phyloP scores from a whole-genome alignment of 2,113 vertebrate genomes.

The Prunella fulvescens region DNA sequence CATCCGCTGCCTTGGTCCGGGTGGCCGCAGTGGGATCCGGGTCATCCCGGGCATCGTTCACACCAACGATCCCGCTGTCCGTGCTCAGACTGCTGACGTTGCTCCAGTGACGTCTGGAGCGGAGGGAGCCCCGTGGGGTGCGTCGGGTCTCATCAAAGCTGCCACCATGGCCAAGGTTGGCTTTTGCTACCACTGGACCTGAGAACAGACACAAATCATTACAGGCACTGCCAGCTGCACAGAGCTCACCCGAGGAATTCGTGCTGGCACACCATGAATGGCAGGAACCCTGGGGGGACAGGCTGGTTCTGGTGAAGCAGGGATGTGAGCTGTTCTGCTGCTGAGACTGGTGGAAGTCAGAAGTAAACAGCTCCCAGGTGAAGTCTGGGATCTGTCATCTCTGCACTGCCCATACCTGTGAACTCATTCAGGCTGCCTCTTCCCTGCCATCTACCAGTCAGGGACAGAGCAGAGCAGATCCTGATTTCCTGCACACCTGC shows the following conservation, averaged over 20 bases:
- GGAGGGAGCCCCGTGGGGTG: background rate
- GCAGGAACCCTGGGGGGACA: background rate
- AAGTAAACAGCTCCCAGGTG: background rate
- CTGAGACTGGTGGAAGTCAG: background rate
- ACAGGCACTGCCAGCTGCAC: background rate
- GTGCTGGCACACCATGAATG: background rate
- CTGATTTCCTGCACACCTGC: background rate
- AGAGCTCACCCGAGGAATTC: background rate
- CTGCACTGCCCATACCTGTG: background rate
- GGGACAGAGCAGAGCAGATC: background rate
- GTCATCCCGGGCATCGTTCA: constrained; percentile 74
- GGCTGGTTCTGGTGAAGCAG: background rate
- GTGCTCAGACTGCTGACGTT: constrained; percentile 88
- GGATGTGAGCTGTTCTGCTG: background rate
- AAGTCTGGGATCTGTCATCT: background rate
- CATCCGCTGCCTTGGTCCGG: constrained; percentile 69
- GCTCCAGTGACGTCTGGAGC: constrained; percentile 84
- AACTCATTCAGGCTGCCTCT: background rate
- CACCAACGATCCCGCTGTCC: constrained; percentile 86
- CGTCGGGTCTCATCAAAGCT: constrained; percentile 65
- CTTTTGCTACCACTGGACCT: constrained; percentile 65
- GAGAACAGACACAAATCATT: background rate
- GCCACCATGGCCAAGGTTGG: constrained; percentile 73
- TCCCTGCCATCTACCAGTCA: background rate
- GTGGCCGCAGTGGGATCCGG: constrained; percentile 71